These are phyloP conservation scores for Poeciliopsis infans DNA, from an alignment of 2,797 vertebrate species.

Conservation along the genomic window DNA sequence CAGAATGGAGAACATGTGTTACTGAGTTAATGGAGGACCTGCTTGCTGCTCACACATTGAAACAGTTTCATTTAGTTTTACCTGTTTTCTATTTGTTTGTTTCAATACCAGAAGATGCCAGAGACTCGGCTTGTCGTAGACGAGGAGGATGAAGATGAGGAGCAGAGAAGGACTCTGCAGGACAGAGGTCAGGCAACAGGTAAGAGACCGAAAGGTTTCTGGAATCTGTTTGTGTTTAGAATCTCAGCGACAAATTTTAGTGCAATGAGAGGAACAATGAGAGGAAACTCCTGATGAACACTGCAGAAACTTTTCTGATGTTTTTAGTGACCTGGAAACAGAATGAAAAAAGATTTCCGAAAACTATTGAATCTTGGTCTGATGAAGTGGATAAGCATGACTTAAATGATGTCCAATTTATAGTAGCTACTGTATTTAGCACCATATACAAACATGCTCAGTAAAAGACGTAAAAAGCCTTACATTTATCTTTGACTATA, in stretches of 20 bases:
- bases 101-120: slow-evolving; percentile 83
- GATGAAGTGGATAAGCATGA: background rate
- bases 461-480: background rate
- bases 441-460: background rate
- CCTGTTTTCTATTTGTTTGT: background rate
- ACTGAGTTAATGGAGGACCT: background rate
- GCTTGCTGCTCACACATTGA: background rate
- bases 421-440: background rate
- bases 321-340: background rate
- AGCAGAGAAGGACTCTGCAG: slow-evolving; percentile 73
- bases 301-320: background rate
- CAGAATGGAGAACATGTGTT: background rate
- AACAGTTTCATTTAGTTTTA: background rate
- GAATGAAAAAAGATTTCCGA: background rate
- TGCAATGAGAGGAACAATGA: background rate
- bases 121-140: slow-evolving; percentile 83
- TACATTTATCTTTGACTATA: background rate
- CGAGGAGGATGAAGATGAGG: slow-evolving; percentile 77
- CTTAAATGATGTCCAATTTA: background rate
- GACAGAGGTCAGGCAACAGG: slow-evolving; percentile 80
- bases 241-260: background rate
- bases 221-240: background rate
- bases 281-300: background rate
- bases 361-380: background rate
- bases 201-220: slow-evolving; percentile 41